These are phyloP conservation scores for Oryzias curvinotus DNA, from an alignment of 2,113 vertebrate genomes.

Conservation along the genomic window DNA sequence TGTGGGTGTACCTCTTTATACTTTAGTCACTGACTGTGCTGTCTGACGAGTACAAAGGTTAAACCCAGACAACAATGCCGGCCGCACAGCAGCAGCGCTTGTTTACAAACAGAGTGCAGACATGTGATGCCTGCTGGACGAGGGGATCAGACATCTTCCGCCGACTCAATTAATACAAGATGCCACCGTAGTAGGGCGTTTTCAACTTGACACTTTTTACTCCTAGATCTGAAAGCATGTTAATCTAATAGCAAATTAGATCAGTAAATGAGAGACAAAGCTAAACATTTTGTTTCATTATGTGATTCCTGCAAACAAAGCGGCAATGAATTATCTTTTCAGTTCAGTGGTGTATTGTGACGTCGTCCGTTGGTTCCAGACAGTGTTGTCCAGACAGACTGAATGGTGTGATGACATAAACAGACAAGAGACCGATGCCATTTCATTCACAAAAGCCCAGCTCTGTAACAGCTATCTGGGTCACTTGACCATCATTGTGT, in stretches of 20 bases:
- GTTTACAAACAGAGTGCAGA: constrained; percentile 63
- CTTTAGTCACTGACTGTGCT: constrained; percentile 52
- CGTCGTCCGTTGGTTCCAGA: constrained; percentile 39
- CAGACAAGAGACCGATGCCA: constrained; percentile 53
- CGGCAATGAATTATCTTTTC: constrained; percentile 58
- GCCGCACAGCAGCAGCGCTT: constrained; percentile 59
- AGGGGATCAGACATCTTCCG: not conserved
- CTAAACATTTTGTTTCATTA: constrained; percentile 28
- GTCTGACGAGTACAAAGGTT: constrained; percentile 69
- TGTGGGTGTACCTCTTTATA: constrained; percentile 55
- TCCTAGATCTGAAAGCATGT: not conserved
- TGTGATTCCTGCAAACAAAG: constrained; percentile 7
- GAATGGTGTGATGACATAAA: constrained; percentile 55
- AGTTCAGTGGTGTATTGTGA: constrained; percentile 37
- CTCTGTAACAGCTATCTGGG: constrained; percentile 63
- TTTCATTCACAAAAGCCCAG: constrained; percentile 72
- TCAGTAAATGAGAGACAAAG: constrained; percentile 1
- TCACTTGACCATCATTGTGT: constrained; percentile 65
- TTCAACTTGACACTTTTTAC: not conserved
- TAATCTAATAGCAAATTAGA: not conserved
- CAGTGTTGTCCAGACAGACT: constrained; percentile 56
- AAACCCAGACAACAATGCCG: constrained; percentile 58
- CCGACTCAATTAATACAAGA: not conserved
- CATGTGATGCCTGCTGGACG: constrained; percentile 45
- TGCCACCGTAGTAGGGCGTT: not conserved